phyloP scores from a whole-genome alignment of 2,113 vertebrate species.

The Pelecanoides urinatrix region DNA sequence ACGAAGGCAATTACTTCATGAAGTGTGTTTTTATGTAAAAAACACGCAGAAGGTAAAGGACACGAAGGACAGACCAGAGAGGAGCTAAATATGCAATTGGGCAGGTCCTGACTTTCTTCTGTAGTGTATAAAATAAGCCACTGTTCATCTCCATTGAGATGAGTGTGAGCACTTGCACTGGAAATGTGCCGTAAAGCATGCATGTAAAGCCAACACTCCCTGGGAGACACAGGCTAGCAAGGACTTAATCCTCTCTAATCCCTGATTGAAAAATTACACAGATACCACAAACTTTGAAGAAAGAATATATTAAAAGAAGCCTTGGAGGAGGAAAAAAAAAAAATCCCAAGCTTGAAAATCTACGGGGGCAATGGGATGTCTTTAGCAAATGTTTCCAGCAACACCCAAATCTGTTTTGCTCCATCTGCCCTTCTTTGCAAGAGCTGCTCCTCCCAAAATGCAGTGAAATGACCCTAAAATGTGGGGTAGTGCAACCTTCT shows the following conservation, averaged over 20 bases:
- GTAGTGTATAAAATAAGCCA: neutral
- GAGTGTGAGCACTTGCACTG: neutral
- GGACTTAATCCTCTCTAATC: slow-evolving; percentile 53
- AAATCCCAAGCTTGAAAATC: neutral
- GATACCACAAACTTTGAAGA: slow-evolving; percentile 48
- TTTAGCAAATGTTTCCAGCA: neutral
- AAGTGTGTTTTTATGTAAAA: neutral
- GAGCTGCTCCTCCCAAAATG: neutral
- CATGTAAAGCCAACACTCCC: neutral
- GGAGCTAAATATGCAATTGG: neutral
- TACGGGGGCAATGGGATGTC: neutral
- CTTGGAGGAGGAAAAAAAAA: neutral
- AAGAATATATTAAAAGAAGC: slow-evolving; percentile 36
- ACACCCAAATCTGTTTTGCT: neutral
- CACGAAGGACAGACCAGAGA: neutral
- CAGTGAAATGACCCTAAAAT: neutral
- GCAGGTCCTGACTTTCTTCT: neutral
- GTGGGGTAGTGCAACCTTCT: neutral
- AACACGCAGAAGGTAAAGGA: neutral
- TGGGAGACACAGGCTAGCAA: neutral
- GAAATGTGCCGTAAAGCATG: neutral
- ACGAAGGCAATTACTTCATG: neutral
- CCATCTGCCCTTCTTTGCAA: neutral
- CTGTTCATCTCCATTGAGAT: neutral
- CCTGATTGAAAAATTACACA: slow-evolving; percentile 40